phyloP scores from a whole-genome alignment of 2,797 vertebrate species.

The Hippoglossus hippoglossus region DNA sequence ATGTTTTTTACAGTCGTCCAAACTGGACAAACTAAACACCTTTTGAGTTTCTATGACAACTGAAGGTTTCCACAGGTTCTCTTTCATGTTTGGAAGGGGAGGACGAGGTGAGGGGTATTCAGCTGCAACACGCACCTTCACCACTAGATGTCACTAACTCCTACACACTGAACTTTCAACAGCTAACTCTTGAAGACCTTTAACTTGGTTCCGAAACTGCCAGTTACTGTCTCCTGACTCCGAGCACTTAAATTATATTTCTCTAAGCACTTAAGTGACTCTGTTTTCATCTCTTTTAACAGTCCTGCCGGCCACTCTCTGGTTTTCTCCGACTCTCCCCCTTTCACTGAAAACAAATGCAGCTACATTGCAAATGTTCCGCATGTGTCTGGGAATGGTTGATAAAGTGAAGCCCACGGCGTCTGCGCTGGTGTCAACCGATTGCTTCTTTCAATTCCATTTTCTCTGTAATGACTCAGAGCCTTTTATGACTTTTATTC shows the following conservation, averaged over 20 bases:
- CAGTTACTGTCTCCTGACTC: not conserved
- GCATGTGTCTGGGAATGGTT: slow-evolving; percentile 28
- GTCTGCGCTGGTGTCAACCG: slow-evolving; percentile 16
- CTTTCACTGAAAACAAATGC: slow-evolving; percentile 41
- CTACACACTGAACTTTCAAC: too few relatives aligned
- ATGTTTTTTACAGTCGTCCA: too few relatives aligned
- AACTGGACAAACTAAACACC: too few relatives aligned
- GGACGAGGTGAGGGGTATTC: too few relatives aligned
- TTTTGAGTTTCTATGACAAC: too few relatives aligned
- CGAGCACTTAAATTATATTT: not conserved
- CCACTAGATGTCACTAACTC: too few relatives aligned
- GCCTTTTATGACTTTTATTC: slow-evolving; percentile 11
- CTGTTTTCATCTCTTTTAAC: slow-evolving; percentile 11
- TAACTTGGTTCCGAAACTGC: not conserved
- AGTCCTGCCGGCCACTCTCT: slow-evolving; percentile 20
- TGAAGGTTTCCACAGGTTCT: too few relatives aligned
- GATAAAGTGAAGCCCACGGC: slow-evolving; percentile 58
- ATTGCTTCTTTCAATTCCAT: slow-evolving; percentile 17
- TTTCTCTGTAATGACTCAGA: slow-evolving; percentile 20
- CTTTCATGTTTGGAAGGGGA: too few relatives aligned
- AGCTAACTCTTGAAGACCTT: slow-evolving; percentile 1
- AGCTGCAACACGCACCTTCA: too few relatives aligned
- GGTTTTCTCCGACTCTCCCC: slow-evolving; percentile 27
- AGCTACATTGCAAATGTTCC: slow-evolving; percentile 26
- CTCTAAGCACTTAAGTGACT: not conserved